phyloP scores from a whole-genome alignment of 2,888 invertebrate species.

The Megalurothrips usitatus region DNA sequence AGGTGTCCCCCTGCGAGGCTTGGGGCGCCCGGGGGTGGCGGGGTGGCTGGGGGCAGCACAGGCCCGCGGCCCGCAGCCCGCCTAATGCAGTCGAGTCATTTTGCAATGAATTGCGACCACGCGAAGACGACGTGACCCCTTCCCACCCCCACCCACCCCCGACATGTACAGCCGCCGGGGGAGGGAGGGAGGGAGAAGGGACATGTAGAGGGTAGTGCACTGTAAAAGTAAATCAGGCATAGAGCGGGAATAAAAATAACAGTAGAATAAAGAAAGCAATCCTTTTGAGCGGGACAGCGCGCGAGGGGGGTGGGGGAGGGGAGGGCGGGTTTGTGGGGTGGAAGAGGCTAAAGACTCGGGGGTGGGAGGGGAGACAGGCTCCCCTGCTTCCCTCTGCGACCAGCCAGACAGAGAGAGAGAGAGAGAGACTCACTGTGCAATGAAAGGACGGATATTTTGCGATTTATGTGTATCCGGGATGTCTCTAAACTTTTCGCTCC shows the following conservation, averaged over 20 bases:
- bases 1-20: too few species aligned
- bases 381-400: too few species aligned
- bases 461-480: conserved; percentile 24
- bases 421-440: background rate
- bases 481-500: conserved; percentile 21
- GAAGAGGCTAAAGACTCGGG: background rate
- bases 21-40: background rate
- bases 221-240: conserved; percentile 26
- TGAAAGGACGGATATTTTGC: conserved; percentile 12
- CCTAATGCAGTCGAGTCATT: conserved; percentile 26
- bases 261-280: conserved; percentile 27
- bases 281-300: background rate
- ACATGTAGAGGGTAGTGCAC: conserved; percentile 22
- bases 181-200: background rate
- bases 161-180: background rate
- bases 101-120: conserved; percentile 22
- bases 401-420: too few species aligned
- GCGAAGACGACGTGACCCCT: background rate
- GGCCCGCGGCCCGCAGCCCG: background rate
- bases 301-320: background rate
- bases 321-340: background rate
- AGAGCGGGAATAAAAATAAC: conserved; percentile 25
- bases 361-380: too few species aligned
- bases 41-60: background rate
- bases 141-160: background rate